Conservation (phyloP, 1,140 invertebrate genomes). For the Drosophila funebris region DNA sequence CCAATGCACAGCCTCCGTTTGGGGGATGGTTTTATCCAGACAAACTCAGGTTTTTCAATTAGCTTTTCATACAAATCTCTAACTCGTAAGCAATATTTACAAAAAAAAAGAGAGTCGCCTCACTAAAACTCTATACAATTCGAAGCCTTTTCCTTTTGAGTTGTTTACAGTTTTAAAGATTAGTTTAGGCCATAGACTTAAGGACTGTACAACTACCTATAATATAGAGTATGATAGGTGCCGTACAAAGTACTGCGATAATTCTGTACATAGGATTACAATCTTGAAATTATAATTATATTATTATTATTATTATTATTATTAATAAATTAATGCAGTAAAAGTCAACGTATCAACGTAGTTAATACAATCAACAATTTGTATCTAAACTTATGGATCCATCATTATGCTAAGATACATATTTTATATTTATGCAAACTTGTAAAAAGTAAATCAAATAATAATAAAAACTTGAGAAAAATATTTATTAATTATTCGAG, state of each 20-base stretch:
- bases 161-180: conserved; percentile 43
- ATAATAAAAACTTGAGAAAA: conserved; percentile 58
- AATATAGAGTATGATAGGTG: conserved; percentile 53
- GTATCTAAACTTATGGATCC: conserved; percentile 15
- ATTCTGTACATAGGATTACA: conserved; percentile 35
- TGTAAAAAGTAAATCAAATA: conserved; percentile 39
- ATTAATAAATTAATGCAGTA: conserved; percentile 55
- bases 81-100: conserved; percentile 63
- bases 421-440: conserved; percentile 57
- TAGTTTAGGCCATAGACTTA: neutral
- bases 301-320: conserved; percentile 20
- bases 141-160: conserved; percentile 22
- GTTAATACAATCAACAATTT: conserved; percentile 43
- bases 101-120: neutral
- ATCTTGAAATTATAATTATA: conserved; percentile 20
- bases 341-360: conserved; percentile 60
- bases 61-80: conserved; percentile 26
- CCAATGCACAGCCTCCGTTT: neutral
- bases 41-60: conserved; percentile 65
- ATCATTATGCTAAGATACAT: conserved; percentile 40
- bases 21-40: conserved; percentile 31
- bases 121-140: conserved; percentile 46
- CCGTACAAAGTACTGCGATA: conserved; percentile 73
- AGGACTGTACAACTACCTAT: conserved; percentile 30
- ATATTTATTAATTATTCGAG: conserved; percentile 57